phyloP scores from a whole-genome alignment of 1,140 invertebrate species.

The Brachionus plicatilis region DNA sequence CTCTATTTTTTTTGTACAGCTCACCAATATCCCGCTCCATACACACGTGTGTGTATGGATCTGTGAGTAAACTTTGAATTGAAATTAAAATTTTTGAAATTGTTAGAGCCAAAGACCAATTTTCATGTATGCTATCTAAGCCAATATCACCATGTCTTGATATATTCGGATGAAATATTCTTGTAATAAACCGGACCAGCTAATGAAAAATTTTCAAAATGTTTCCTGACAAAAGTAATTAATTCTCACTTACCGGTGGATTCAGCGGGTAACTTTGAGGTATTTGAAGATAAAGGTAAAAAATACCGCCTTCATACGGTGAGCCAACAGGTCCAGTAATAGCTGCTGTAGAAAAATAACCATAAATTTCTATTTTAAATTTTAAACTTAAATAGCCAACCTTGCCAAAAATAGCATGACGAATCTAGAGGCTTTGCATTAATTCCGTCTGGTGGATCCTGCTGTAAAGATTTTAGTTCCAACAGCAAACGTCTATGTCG shows the following conservation, averaged over 20 bases:
- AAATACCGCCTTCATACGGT: conserved; percentile 62
- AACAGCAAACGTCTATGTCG: conserved; percentile 50
- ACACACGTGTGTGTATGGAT: conserved; percentile 81
- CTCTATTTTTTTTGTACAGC: conserved; percentile 70
- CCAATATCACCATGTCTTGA: conserved; percentile 91
- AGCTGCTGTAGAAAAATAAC: conserved; percentile 43
- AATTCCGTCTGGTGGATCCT: conserved; percentile 82
- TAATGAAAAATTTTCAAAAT: not conserved
- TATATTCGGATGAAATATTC: conserved; percentile 88
- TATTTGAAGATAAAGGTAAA: conserved; percentile 70
- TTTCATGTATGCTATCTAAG: conserved; percentile 80
- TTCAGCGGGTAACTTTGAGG: conserved; percentile 80
- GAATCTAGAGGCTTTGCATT: conserved; percentile 75
- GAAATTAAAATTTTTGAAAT: conserved; percentile 68
- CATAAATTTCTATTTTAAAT: not conserved
- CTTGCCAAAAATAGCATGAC: conserved; percentile 56
- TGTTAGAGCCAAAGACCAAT: conserved; percentile 86
- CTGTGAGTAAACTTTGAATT: conserved; percentile 78
- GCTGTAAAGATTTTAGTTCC: conserved; percentile 55
- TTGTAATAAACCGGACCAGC: conserved; percentile 69
- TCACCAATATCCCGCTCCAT: conserved; percentile 83
- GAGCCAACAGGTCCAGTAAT: conserved; percentile 54
- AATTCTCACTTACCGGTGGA: conserved; percentile 70
- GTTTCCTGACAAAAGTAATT: conserved; percentile 44
- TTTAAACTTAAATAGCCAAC: not conserved